Percentiles rank a stretch among this genome's conserved stretches.
Evolutionary conservation across 2,797 vertebrate genomes (phyloP).

Genomic region (Pangasius sanitwongsei): DNA sequence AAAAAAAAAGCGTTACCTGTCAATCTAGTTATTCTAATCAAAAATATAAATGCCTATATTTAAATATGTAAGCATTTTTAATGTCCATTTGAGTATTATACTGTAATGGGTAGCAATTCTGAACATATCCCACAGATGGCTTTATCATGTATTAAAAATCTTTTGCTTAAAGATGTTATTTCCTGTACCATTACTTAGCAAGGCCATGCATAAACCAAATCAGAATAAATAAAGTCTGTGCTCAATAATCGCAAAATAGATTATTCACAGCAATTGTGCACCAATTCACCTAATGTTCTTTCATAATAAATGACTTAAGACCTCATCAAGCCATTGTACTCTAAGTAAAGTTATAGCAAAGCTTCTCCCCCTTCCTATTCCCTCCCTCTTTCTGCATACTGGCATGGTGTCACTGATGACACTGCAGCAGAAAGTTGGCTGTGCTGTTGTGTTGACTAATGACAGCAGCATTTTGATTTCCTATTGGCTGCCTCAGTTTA

Average conservation of each 20-base stretch:
- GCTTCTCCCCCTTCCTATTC: not conserved
- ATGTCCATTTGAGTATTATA: not conserved
- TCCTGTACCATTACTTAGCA: conserved; percentile 12
- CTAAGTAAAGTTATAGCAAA: not conserved
- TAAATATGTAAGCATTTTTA: not conserved
- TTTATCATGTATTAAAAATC: too few species aligned
- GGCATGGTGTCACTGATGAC: conserved; percentile 15
- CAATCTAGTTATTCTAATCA: not conserved
- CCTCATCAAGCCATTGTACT: conserved; percentile 2
- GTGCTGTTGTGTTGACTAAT: conserved; percentile 23
- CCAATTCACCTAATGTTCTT: conserved; percentile 28
- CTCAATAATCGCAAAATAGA: conserved; percentile 14
- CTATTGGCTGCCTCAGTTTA: conserved; percentile 28
- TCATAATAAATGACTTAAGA: conserved; percentile 28
- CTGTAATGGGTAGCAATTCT: not conserved
- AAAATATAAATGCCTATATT: not conserved
- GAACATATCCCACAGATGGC: not conserved
- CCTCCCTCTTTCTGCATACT: not conserved
- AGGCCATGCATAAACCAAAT: not conserved
- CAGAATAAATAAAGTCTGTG: not conserved
- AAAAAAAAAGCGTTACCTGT: not conserved
- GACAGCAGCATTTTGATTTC: conserved; percentile 29
- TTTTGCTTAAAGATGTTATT: not conserved
- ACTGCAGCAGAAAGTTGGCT: conserved; percentile 28
- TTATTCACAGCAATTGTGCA: conserved; percentile 11